Conservation (phyloP, 1,140 invertebrate species). For the Listronotus bonariensis region DNA sequence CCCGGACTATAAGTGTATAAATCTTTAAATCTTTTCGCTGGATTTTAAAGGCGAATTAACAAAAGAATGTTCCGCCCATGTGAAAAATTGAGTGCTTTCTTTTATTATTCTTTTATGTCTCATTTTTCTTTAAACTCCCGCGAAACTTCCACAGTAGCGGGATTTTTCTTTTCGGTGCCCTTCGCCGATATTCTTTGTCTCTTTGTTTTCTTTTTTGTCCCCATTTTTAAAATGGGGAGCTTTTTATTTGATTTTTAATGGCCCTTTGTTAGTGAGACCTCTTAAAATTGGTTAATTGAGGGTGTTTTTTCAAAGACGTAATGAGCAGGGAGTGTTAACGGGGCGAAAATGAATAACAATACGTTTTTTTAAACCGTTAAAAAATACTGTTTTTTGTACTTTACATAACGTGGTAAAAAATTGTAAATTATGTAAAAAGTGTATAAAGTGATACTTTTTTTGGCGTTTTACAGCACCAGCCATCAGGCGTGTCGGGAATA, state of each 20-base stretch:
- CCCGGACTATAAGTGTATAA: too few species aligned
- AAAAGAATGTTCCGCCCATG: too few species aligned
- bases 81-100: too few species aligned
- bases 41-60: too few species aligned
- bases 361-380: too few species aligned
- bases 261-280: constrained; percentile 28
- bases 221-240: constrained; percentile 18
- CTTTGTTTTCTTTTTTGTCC: constrained; percentile 35
- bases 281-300: constrained; percentile 29
- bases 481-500: too few species aligned
- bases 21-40: too few species aligned
- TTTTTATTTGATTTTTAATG: constrained; percentile 27
- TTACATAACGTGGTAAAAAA: too few species aligned
- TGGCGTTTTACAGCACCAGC: too few species aligned
- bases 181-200: constrained; percentile 34
- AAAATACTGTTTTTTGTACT: too few species aligned
- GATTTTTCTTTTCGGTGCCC: constrained; percentile 1
- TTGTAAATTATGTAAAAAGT: too few species aligned
- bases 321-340: background rate
- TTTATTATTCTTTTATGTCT: background rate
- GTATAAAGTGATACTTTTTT: too few species aligned
- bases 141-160: background rate
- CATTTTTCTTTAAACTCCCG: background rate
- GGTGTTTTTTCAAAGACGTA: constrained; percentile 9
- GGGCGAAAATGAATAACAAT: constrained; percentile 21